Evolutionary conservation across 2,888 invertebrate genomes (phyloP), one percentile per base, ranked within the genome.

Genomic region (Monopis laevigella): DNA sequence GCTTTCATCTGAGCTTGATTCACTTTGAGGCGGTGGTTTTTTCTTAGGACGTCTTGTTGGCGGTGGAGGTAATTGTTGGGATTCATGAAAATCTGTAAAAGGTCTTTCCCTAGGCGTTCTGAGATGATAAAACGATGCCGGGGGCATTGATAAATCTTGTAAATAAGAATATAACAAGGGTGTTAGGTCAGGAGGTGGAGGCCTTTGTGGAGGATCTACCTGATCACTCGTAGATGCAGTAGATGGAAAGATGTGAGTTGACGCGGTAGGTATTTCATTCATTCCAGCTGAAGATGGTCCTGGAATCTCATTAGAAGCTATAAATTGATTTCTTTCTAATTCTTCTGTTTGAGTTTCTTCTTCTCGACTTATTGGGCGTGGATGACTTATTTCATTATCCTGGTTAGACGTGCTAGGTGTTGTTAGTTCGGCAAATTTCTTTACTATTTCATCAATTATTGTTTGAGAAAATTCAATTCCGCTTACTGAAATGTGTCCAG

Each of bases 381-480:
- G 51, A 16, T 51, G 34, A 44, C 63, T 67, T 26, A 39, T 14
- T 30, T 19, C 32, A 14, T 36, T 16, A 16, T 59, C 54, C n/a
- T 6, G 7, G 55, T 51, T 41, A 50, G 45, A 2, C 55, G 47
- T 12, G 48, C 43, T 14, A 2, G 36, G 26, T 8, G 78, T 69
- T 12, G 77, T 65, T 51, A 82, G 69, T 55, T 82, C 78, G 32
- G 82, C 66, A 52, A 82, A 81, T 45, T 80, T 85, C 65, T 65
- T 72, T 2, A 88, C 83, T 42, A 88, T 84, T 54, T 87, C 85
- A 51, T 88, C 86, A 40, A 89, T 85, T 41, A 89, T 84, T 4
- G 86, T 85, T 17, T 86, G 84, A 1, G 88, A 87, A 50, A 89
- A 77, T 57, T 88, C 87, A 38, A 90, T 83, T 42, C 87, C 88